Conservation (phyloP, 2,797 vertebrate species). For the Scarus forsteni region DNA sequence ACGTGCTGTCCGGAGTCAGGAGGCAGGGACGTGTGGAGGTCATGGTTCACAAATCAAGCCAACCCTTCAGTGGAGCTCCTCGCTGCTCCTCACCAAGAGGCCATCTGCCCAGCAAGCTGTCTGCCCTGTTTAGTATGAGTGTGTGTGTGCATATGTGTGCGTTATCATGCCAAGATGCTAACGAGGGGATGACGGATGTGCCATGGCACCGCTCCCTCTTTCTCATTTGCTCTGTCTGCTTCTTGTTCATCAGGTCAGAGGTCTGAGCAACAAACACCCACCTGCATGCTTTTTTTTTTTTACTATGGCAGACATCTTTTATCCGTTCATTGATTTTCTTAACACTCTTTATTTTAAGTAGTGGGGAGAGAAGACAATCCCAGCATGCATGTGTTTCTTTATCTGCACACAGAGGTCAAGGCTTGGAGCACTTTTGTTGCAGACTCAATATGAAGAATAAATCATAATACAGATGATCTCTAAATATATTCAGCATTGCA, state of each 20-base stretch:
- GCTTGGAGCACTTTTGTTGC: too few species aligned
- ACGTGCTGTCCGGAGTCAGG: constrained; percentile 49
- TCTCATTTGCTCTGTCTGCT: constrained; percentile 31
- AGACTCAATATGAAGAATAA: too few species aligned
- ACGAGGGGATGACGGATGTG: constrained; percentile 72
- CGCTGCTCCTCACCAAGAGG: constrained; percentile 65
- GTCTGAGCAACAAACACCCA: constrained; percentile 14
- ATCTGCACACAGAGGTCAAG: too few species aligned
- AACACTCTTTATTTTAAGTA: not conserved
- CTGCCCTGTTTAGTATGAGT: constrained; percentile 28
- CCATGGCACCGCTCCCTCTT: constrained; percentile 40
- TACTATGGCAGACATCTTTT: not conserved
- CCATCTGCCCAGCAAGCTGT: constrained; percentile 79
- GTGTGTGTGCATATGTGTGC: constrained; percentile 27
- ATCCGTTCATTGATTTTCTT: constrained; percentile 52
- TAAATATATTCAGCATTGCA: too few species aligned
- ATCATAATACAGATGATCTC: too few species aligned
- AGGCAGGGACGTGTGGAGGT: constrained; percentile 61
- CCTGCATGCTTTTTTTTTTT: constrained; percentile 15
- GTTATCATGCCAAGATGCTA: constrained; percentile 62
- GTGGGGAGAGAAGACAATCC: constrained; percentile 16
- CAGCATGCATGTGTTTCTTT: constrained; percentile 1
- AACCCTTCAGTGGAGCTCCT: constrained; percentile 50
- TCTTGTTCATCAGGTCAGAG: constrained; percentile 45
- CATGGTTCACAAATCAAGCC: constrained; percentile 68